A percentile compares a stretch with the other conserved stretches of the same genome.
These are phyloP conservation scores for Drosophila simulans DNA, from an alignment of 1,140 invertebrate genomes.

Conservation along the genomic window DNA sequence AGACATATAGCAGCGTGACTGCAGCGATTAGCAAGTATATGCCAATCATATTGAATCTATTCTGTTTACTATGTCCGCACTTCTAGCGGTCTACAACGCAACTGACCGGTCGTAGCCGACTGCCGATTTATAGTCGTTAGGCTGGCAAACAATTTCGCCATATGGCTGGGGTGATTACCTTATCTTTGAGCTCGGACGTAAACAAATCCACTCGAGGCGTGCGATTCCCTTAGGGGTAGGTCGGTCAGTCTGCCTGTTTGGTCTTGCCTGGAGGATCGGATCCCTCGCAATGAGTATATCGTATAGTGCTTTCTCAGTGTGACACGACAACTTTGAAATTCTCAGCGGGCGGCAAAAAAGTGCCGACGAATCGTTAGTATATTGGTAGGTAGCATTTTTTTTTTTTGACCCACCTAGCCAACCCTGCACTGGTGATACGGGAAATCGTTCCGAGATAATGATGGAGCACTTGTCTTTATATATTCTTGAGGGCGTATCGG, in stretches of 20 bases:
- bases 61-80: slow-evolving; percentile 6
- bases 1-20: slow-evolving; percentile 52
- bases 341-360: too few relatives aligned
- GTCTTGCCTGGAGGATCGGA: too few relatives aligned
- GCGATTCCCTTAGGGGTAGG: slow-evolving; percentile 3
- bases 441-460: slow-evolving; percentile 1
- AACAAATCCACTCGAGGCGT: background rate
- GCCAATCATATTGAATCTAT: slow-evolving; percentile 38
- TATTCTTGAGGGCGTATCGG: too few relatives aligned
- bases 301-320: slow-evolving; percentile 21
- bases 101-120: slow-evolving; percentile 23
- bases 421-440: slow-evolving; percentile 3
- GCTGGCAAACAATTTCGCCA: slow-evolving; percentile 8
- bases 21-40: slow-evolving; percentile 35
- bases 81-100: slow-evolving; percentile 5
- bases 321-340: slow-evolving; percentile 3
- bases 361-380: slow-evolving; percentile 1
- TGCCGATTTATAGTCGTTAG: slow-evolving; percentile 46
- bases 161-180: background rate
- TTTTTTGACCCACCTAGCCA: background rate
- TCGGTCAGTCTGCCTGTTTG: background rate
- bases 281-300: too few relatives aligned
- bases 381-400: background rate
- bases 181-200: slow-evolving; percentile 3
- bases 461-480: background rate